These are phyloP conservation scores for Drosophila yakuba DNA, from an alignment of 1,140 invertebrate species.

Conservation along the genomic window DNA sequence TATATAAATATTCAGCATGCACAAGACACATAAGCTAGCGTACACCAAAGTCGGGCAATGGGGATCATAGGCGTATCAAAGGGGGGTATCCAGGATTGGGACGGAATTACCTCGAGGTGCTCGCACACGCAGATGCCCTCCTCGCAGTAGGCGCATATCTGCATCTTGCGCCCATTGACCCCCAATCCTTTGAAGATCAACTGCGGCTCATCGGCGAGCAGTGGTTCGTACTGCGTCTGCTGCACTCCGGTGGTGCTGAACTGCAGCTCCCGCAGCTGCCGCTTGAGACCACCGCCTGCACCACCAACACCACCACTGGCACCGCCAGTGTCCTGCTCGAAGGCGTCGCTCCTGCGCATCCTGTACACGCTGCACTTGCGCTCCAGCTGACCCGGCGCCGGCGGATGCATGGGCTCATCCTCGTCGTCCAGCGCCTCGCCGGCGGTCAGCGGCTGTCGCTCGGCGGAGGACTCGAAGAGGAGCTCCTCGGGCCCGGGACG, in stretches of 20 bases:
- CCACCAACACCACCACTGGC: neutral
- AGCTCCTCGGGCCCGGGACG: conserved; percentile 58
- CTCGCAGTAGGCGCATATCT: conserved; percentile 82
- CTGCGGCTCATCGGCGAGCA: conserved; percentile 77
- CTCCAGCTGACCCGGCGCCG: conserved; percentile 65
- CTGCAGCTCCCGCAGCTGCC: conserved; percentile 76
- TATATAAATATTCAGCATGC: conserved; percentile 11
- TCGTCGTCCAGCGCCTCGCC: conserved; percentile 54
- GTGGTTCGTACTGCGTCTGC: conserved; percentile 77
- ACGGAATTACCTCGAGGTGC: conserved; percentile 82
- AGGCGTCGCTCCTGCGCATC: conserved; percentile 76
- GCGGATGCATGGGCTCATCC: conserved; percentile 68
- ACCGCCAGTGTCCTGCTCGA: conserved; percentile 51
- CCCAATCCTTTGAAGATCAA: conserved; percentile 76
- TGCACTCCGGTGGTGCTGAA: conserved; percentile 57
- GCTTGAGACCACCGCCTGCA: conserved; percentile 42
- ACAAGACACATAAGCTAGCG: conserved; percentile 14
- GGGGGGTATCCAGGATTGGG: conserved; percentile 1
- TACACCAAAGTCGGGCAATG: neutral
- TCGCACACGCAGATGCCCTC: conserved; percentile 84
- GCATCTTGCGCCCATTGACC: conserved; percentile 67
- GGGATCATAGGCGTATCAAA: neutral
- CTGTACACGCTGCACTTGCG: conserved; percentile 84
- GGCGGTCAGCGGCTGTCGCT: conserved; percentile 68
- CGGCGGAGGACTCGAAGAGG: conserved; percentile 49